Conservation (phyloP, 2,113 vertebrate species). For the Scomber japonicus region DNA sequence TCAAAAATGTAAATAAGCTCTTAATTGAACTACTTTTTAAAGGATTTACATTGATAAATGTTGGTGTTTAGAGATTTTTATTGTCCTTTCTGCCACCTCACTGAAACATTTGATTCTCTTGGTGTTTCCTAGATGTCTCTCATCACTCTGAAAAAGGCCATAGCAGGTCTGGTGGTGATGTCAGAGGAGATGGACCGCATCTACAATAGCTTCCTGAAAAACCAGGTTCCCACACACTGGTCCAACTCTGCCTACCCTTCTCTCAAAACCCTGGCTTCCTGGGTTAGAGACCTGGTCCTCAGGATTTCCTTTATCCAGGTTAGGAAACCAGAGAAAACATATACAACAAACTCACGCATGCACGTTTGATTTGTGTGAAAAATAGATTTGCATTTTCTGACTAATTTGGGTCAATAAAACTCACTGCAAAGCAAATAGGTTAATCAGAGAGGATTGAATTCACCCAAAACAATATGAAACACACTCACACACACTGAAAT, state of each 20-base stretch:
- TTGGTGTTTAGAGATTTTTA: too few relatives aligned
- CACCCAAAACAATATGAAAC: neutral
- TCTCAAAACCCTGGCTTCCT: conserved; percentile 85
- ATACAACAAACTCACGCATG: neutral
- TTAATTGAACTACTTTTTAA: too few relatives aligned
- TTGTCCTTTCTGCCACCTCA: too few relatives aligned
- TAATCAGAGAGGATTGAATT: neutral
- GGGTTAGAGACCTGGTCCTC: conserved; percentile 86
- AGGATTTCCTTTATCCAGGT: conserved; percentile 88
- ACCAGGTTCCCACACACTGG: conserved; percentile 84
- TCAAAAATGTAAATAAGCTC: too few relatives aligned
- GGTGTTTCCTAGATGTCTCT: conserved; percentile 77
- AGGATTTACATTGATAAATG: too few relatives aligned
- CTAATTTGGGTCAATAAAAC: neutral
- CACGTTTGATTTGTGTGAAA: neutral
- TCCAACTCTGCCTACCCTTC: conserved; percentile 84
- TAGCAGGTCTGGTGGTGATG: conserved; percentile 87
- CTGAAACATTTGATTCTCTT: too few relatives aligned
- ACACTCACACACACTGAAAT: conserved; percentile 3
- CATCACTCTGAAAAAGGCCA: conserved; percentile 84
- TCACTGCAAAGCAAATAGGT: neutral
- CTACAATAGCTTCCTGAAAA: conserved; percentile 88
- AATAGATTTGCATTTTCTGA: neutral
- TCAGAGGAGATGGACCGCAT: conserved; percentile 89
- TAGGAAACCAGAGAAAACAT: conserved; percentile 24